A percentile compares a stretch with the other conserved stretches of the same genome.
Evolutionary conservation across 2,888 invertebrate species (phyloP).

Genomic region (Plebejus melissa): DNA sequence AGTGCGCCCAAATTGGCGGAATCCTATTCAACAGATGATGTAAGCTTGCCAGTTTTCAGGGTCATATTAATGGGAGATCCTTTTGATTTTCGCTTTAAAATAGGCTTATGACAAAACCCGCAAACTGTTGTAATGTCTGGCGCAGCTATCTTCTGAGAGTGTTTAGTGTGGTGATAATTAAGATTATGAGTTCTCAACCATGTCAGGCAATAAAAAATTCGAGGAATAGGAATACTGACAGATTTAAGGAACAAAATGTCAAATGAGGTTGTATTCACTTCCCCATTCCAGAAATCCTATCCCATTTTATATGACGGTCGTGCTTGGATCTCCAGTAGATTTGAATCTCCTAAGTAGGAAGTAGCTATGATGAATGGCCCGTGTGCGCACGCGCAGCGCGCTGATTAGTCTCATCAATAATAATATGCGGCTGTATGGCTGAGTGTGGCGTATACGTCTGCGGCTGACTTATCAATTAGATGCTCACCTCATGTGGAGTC

Average conservation of each 20-base stretch:
- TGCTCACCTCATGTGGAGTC: not conserved
- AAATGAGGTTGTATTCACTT: not conserved
- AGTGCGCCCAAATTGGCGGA: not conserved
- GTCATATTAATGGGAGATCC: not conserved
- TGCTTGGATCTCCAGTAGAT: not conserved
- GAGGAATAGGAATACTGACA: not conserved
- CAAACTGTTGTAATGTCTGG: not conserved
- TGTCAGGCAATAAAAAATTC: no score
- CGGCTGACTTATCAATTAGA: conserved; percentile 3
- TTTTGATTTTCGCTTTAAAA: not conserved
- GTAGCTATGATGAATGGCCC: not conserved
- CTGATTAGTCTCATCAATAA: not conserved
- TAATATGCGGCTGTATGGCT: not conserved
- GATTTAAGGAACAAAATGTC: not conserved
- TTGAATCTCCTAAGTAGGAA: not conserved
- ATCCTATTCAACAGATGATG: not conserved
- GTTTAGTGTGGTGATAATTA: not conserved
- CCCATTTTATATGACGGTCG: no score
- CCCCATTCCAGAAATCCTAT: no score
- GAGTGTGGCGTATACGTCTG: not conserved
- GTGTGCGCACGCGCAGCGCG: not conserved
- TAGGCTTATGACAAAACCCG: not conserved
- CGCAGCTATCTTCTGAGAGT: not conserved
- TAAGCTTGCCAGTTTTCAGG: not conserved
- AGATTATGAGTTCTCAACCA: no score